These are phyloP conservation scores for Brachyhypopomus occidentalis DNA, from an alignment of 2,113 vertebrate genomes.

Conservation along the genomic window DNA sequence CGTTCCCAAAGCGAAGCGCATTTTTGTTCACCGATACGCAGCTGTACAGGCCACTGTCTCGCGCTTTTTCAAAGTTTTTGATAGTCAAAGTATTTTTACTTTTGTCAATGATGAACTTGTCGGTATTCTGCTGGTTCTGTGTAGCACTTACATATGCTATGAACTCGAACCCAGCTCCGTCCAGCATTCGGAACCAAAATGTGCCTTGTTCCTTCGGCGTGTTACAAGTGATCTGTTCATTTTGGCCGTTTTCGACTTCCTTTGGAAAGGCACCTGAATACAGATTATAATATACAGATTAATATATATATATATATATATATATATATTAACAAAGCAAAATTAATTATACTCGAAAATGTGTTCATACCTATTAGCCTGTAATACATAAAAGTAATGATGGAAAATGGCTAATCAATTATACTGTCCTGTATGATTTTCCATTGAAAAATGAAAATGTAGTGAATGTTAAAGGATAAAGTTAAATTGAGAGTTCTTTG, in stretches of 20 bases:
- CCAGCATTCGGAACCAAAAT: conserved; percentile 36
- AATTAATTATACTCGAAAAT: neutral
- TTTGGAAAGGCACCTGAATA: neutral
- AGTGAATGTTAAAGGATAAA: too few species aligned
- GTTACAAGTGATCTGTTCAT: neutral
- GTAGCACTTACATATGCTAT: conserved; percentile 45
- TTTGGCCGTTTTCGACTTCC: rapidly evolving
- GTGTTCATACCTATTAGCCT: too few species aligned
- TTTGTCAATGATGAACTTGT: rapidly evolving
- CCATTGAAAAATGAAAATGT: too few species aligned
- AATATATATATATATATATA: too few species aligned
- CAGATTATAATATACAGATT: too few species aligned
- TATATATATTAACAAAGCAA: neutral
- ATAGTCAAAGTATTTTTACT: rapidly evolving
- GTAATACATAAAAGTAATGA: too few species aligned
- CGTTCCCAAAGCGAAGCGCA: conserved; percentile 15
- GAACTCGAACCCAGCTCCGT: conserved; percentile 49
- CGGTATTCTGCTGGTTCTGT: rapidly evolving
- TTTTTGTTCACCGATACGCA: conserved; percentile 49
- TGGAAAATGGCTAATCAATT: too few species aligned
- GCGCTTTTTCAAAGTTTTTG: conserved; percentile 34
- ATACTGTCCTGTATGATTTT: too few species aligned
- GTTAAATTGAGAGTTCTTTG: too few species aligned
- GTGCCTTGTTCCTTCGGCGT: rapidly evolving
- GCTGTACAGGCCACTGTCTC: conserved; percentile 61